phyloP scores from a whole-genome alignment of 2,888 invertebrate genomes.

The Aphrophora alni region DNA sequence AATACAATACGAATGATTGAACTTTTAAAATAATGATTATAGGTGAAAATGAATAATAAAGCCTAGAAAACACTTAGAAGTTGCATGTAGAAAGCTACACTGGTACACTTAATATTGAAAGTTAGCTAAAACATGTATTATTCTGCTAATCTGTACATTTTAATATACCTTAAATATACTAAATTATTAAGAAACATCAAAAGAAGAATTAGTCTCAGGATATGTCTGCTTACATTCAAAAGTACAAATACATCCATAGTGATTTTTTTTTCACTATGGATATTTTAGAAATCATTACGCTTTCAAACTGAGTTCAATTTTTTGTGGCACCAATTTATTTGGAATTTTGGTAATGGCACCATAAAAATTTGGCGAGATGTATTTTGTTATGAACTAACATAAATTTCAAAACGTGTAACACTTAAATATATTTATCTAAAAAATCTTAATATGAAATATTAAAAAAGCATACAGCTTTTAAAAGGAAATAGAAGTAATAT shows the following conservation, averaged over 20 bases:
- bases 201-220: background rate
- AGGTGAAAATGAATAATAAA: background rate
- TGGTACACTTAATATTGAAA: background rate
- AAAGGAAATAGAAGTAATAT: too few relatives aligned
- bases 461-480: too few relatives aligned
- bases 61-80: background rate
- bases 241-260: conserved; percentile 24
- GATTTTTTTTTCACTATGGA: conserved; percentile 22
- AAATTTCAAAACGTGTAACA: background rate
- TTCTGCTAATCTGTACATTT: background rate
- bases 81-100: background rate
- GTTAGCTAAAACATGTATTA: background rate
- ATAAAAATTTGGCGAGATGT: background rate
- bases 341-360: background rate
- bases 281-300: conserved; percentile 36
- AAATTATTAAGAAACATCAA: background rate
- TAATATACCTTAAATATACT: background rate
- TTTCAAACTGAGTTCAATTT: conserved; percentile 10
- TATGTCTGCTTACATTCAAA: conserved; percentile 25
- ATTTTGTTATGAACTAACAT: background rate
- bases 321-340: background rate
- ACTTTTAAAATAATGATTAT: background rate
- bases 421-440: background rate
- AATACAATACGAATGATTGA: background rate
- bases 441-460: background rate